Evolutionary conservation across 2,888 invertebrate species (phyloP), one percentile per base, ranked within the genome.

Genomic region (Brenthis daphne): DNA sequence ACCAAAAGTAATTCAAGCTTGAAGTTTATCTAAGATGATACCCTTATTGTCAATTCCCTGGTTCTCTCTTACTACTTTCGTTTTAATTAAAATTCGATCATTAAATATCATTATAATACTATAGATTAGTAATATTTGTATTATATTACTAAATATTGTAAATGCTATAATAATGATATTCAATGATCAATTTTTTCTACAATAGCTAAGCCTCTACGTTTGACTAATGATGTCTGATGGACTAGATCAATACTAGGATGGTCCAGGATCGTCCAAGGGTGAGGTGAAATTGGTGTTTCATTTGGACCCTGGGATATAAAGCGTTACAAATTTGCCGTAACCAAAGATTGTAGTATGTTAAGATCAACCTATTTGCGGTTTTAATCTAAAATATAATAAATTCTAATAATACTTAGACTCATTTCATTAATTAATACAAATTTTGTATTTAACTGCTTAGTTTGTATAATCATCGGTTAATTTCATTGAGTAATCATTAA

Each of bases 271-370:
- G 89, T 90, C 90, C 90, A 89, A 87, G 85, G 82, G 79, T 78
- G 87, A 86, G 75, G 80, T 82, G 87, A 86, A 76, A 85, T 91
- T 91, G 90, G 90, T 90, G 90, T 91, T 89, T 83, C 76, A 63
- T 78, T 91, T 92, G 90, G 91, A 90, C 90, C 92, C 92, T 88
- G 90, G 90, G 88, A 79, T 84, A 82, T 69, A 61, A 79, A 73
- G 77, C 75, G 67, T 73, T 74, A 74, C 63, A 73, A 72, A 69
- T 61, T 67, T 58, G 73, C 54, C 68, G 43, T 53, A 65, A 71
- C 65, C 71, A 67, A 67, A 70, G 51, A 67, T 64, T 64, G 57
- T 66, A 51, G 58, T 60, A 67, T 64, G 57, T 33, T 63, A 33
- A 50, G 43, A 54, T 56, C 58, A 57, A 65, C 68, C 54, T 53